Conservation (phyloP, 2,113 vertebrate genomes). For the Rhodinocichla rosea region DNA sequence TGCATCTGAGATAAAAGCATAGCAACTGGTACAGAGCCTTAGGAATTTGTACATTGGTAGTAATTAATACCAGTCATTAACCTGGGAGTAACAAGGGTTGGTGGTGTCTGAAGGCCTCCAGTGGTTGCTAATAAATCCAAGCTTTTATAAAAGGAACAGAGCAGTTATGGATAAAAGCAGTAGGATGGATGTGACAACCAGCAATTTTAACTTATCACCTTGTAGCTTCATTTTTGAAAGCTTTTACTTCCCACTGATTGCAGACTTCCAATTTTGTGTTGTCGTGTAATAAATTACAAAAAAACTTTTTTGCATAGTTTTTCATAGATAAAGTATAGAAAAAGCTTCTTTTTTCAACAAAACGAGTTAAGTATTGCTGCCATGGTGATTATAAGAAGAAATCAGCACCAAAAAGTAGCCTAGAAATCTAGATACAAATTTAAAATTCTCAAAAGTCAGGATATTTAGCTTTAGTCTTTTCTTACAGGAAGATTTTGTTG, state of each 20-base stretch:
- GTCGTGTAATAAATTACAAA: slow-evolving; percentile 42
- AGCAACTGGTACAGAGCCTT: neutral
- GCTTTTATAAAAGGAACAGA: slow-evolving; percentile 28
- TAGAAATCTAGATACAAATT: neutral
- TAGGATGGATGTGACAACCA: slow-evolving; percentile 38
- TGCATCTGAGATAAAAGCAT: neutral
- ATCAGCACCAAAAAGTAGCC: neutral
- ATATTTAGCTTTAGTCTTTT: neutral
- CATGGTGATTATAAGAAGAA: slow-evolving; percentile 27
- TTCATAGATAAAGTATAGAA: neutral
- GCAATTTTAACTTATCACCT: slow-evolving; percentile 60
- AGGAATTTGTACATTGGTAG: neutral
- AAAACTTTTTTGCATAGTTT: neutral
- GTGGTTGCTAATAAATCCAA: neutral
- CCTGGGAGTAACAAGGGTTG: neutral
- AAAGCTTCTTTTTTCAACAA: neutral
- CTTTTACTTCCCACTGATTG: slow-evolving; percentile 63
- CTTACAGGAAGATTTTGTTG: neutral
- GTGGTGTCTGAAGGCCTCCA: neutral
- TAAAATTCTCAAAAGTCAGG: neutral
- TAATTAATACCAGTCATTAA: slow-evolving; percentile 37
- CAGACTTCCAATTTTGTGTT: slow-evolving; percentile 55
- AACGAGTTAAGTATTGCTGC: slow-evolving; percentile 39
- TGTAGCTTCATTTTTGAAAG: slow-evolving; percentile 54
- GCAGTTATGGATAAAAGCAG: slow-evolving; percentile 44